Conservation (phyloP, 2,888 invertebrate genomes). For the Corythucha ciliata region DNA sequence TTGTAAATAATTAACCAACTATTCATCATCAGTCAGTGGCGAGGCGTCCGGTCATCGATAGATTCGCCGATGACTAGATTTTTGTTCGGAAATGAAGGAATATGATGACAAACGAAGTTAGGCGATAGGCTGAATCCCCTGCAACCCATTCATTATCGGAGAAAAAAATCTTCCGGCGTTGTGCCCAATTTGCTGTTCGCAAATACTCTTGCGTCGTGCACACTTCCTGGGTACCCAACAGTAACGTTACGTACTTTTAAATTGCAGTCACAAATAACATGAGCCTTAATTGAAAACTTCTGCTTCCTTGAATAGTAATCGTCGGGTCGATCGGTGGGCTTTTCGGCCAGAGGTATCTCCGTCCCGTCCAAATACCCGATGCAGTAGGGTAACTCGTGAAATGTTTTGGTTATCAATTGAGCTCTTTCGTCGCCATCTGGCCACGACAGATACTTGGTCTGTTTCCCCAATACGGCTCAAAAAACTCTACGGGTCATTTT, state of each 20-base stretch:
- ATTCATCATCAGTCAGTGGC: no score
- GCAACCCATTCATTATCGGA: conserved; percentile 13
- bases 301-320: conserved; percentile 21
- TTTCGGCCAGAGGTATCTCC: conserved; percentile 22
- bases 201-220: conserved; percentile 16
- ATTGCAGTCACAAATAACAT: conserved; percentile 16
- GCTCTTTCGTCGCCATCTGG: background rate
- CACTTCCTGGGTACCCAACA: conserved; percentile 12
- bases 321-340: conserved; percentile 7
- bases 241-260: conserved; percentile 2
- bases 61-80: no score
- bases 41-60: no score
- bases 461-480: background rate
- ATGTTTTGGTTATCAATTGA: background rate
- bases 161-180: background rate
- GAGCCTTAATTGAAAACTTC: conserved; percentile 17
- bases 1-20: no score
- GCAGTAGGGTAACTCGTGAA: conserved; percentile 15
- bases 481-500: conserved; percentile 3
- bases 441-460: background rate
- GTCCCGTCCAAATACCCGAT: conserved; percentile 18
- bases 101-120: no score
- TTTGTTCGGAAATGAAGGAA: no score
- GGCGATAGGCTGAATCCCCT: conserved; percentile 13
- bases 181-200: background rate